Conservation (phyloP, 1,140 invertebrate species). For the Drosophila tristis region DNA sequence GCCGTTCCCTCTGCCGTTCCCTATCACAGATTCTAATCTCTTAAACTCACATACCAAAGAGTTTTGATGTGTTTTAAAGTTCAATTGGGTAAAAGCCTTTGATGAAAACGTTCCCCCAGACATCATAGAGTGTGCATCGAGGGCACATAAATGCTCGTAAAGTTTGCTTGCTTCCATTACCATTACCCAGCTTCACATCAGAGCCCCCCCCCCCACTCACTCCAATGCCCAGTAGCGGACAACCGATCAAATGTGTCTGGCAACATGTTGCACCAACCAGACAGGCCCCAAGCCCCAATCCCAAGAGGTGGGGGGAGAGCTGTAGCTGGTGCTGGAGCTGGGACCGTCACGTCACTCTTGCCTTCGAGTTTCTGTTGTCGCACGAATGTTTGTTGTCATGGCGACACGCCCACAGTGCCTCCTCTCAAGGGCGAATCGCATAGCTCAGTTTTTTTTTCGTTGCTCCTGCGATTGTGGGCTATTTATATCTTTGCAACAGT, state of each 20-base stretch:
- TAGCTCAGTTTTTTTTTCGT: conserved; percentile 12
- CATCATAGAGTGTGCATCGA: no score
- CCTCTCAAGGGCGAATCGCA: conserved; percentile 59
- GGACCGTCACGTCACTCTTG: conserved; percentile 7
- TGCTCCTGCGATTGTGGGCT: conserved; percentile 12
- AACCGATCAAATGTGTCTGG: conserved; percentile 58
- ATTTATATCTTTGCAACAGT: conserved; percentile 41
- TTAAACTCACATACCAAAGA: no score
- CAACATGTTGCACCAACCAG: conserved; percentile 45
- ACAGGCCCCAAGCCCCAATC: no score
- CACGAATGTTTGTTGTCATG: conserved; percentile 53
- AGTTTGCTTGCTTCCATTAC: not conserved
- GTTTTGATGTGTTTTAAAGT: no score
- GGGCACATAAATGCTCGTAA: no score
- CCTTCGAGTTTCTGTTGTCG: conserved; percentile 35
- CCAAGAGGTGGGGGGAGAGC: no score
- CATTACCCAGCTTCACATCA: conserved; percentile 4
- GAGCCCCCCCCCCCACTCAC: conserved; percentile 15
- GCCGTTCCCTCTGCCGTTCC: no score
- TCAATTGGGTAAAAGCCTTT: no score
- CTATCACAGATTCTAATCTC: no score
- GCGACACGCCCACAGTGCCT: conserved; percentile 68
- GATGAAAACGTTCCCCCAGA: no score
- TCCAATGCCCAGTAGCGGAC: conserved; percentile 25
- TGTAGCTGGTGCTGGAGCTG: not conserved